phyloP scores from a whole-genome alignment of 2,113 vertebrate genomes.

The Gulo gulo region DNA sequence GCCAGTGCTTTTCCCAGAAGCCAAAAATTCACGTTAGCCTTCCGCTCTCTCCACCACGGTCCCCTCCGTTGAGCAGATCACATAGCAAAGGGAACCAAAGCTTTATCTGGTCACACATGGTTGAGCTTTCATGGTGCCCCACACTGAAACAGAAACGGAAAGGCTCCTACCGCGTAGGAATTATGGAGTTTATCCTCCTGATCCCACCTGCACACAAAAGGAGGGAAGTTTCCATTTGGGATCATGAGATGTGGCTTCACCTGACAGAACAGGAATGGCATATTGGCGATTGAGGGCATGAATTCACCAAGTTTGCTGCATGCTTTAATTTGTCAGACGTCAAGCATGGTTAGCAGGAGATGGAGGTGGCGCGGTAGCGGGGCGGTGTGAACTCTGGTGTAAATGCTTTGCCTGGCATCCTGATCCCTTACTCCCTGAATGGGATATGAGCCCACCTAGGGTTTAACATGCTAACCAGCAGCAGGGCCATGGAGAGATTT shows the following conservation, averaged over 20 bases:
- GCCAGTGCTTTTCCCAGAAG: neutral
- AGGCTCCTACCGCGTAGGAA: slow-evolving; percentile 60
- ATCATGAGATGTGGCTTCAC: neutral
- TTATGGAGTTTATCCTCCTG: neutral
- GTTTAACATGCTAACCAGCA: neutral
- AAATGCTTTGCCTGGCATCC: slow-evolving; percentile 26
- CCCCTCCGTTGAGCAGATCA: neutral
- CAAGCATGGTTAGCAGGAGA: neutral
- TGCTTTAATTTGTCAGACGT: neutral
- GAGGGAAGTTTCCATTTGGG: neutral
- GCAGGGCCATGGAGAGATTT: neutral
- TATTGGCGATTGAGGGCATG: neutral
- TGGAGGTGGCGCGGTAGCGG: slow-evolving; percentile 35
- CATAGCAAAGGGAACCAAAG: neutral
- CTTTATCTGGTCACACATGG: slow-evolving; percentile 68
- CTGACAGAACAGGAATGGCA: neutral
- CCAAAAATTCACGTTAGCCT: accelerated
- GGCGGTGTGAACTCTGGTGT: neutral
- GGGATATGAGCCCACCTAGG: neutral
- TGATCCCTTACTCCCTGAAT: neutral
- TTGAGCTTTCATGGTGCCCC: neutral
- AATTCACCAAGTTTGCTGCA: neutral
- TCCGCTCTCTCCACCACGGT: neutral
- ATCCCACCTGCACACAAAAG: slow-evolving; percentile 10
- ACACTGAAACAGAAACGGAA: slow-evolving; percentile 26